These are phyloP conservation scores for Aplocera efformata DNA, from an alignment of 2,888 invertebrate genomes.

Conservation along the genomic window DNA sequence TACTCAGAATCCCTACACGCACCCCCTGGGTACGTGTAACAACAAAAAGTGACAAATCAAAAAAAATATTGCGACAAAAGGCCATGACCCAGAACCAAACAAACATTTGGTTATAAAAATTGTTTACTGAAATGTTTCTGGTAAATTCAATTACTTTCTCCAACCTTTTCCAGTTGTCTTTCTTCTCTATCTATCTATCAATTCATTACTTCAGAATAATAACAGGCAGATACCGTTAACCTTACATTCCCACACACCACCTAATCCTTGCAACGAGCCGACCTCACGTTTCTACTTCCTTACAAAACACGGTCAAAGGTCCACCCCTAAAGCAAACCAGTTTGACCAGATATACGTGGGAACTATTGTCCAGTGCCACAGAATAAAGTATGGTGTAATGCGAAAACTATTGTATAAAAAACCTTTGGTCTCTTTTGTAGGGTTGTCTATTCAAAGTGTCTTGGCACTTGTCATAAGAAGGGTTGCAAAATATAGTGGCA, in stretches of 20 bases:
- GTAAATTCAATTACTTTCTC: too few relatives aligned
- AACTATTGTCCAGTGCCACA: conserved; percentile 57
- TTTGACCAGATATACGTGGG: conserved; percentile 49
- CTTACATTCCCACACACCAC: conserved; percentile 17
- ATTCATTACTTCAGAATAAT: not conserved
- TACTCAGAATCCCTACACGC: too few relatives aligned
- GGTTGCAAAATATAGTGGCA: conserved; percentile 16
- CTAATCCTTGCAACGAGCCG: conserved; percentile 26
- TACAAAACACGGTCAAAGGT: conserved; percentile 41
- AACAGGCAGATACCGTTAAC: conserved; percentile 11
- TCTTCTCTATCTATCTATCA: too few relatives aligned
- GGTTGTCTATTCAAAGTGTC: conserved; percentile 11
- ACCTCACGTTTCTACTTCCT: conserved; percentile 19
- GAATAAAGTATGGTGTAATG: conserved; percentile 6
- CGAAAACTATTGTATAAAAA: conserved; percentile 2
- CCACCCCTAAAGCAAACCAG: conserved; percentile 38
- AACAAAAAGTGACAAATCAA: too few relatives aligned
- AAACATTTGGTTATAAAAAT: too few relatives aligned
- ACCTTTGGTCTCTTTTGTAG: conserved; percentile 26
- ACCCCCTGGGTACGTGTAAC: too few relatives aligned
- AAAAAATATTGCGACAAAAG: too few relatives aligned
- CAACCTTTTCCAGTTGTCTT: too few relatives aligned
- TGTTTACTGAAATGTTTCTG: too few relatives aligned
- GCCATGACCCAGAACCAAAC: too few relatives aligned
- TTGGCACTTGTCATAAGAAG: conserved; percentile 22